Conservation (phyloP, 1,140 invertebrate genomes). For the Lithobius niger region DNA sequence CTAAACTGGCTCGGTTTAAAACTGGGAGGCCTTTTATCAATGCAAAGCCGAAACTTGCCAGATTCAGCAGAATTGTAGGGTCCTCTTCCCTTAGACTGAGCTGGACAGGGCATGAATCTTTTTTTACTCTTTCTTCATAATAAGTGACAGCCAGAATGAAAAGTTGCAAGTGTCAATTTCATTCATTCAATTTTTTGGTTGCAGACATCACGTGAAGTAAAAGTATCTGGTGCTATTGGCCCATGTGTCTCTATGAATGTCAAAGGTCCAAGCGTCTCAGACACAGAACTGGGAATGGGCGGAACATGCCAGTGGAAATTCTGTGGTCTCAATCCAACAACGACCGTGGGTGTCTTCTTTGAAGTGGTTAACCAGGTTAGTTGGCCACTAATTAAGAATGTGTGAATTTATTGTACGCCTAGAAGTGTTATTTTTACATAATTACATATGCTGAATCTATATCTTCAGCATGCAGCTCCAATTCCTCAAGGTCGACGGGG, state of each 20-base stretch:
- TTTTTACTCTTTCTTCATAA: no score
- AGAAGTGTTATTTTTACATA: not conserved
- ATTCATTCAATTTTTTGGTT: no score
- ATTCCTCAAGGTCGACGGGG: conserved; percentile 91
- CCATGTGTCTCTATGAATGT: conserved; percentile 87
- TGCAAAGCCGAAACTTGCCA: no score
- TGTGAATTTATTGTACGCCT: not conserved
- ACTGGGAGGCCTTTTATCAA: no score
- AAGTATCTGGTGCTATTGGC: conserved; percentile 86
- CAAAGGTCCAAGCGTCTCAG: conserved; percentile 80
- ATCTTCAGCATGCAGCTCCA: conserved; percentile 69
- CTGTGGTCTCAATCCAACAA: conserved; percentile 82
- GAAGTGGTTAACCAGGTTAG: conserved; percentile 82
- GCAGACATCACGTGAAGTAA: conserved; percentile 43
- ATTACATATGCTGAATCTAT: no score
- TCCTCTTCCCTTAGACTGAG: no score
- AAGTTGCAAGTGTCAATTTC: no score
- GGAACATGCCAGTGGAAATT: conserved; percentile 98
- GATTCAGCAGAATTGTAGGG: no score
- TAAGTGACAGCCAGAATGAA: no score
- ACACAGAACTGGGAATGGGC: conserved; percentile 93
- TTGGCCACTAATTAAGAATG: not conserved
- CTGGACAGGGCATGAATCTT: no score
- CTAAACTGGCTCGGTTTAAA: no score
- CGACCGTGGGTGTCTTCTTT: conserved; percentile 89